Evolutionary conservation across 2,113 vertebrate species (phyloP).

Genomic region (Pelmatolapia mariae): DNA sequence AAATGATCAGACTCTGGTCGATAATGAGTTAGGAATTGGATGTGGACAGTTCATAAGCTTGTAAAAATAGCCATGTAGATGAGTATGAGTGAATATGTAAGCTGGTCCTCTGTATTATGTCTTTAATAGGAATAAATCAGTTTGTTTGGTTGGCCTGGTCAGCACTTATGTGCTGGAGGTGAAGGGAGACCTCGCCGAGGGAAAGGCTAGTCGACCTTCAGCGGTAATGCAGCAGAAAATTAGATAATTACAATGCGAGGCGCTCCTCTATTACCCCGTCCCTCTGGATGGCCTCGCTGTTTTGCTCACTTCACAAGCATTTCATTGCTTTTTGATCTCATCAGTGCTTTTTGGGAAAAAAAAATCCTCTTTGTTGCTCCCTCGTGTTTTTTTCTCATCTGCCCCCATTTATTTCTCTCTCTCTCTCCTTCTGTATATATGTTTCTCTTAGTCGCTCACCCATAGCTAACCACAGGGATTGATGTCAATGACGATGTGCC

Average conservation of each 20-base stretch:
- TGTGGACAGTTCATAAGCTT: neutral
- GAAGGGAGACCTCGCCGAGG: neutral
- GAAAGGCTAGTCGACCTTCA: conserved; percentile 32
- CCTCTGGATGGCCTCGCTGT: neutral
- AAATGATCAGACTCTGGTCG: fast-evolving
- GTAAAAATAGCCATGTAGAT: neutral
- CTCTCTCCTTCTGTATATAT: neutral
- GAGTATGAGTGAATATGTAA: neutral
- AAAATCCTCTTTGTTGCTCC: neutral
- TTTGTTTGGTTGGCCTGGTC: neutral
- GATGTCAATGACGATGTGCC: conserved; percentile 48
- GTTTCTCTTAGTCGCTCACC: conserved; percentile 11
- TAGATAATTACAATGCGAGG: conserved; percentile 31
- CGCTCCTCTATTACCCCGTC: neutral
- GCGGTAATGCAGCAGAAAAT: conserved; percentile 22
- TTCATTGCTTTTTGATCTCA: neutral
- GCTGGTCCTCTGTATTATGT: neutral
- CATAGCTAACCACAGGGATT: neutral
- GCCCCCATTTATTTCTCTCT: neutral
- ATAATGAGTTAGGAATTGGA: neutral
- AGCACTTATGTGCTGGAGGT: neutral
- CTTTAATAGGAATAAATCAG: neutral
- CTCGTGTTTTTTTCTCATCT: neutral
- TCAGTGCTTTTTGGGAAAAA: fast-evolving
- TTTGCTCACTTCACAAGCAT: neutral